phyloP scores from a whole-genome alignment of 2,797 vertebrate genomes.

The Danio albolineatus region DNA sequence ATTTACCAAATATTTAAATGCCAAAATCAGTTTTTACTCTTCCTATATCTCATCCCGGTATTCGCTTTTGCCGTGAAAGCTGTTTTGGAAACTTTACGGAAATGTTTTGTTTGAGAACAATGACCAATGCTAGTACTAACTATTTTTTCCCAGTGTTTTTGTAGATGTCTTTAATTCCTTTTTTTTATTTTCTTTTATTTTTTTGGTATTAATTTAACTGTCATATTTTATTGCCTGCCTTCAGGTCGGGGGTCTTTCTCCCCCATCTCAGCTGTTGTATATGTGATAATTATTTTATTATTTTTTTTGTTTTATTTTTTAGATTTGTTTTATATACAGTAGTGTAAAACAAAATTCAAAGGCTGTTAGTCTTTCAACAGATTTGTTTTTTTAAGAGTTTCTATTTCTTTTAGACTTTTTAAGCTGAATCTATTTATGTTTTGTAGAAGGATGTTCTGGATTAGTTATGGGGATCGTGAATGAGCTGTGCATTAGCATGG shows the following conservation, averaged over 20 bases:
- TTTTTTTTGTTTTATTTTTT: conserved; percentile 63
- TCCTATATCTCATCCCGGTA: conserved; percentile 48
- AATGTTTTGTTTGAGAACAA: conserved; percentile 61
- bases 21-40: conserved; percentile 70
- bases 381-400: conserved; percentile 74
- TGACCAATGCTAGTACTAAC: conserved; percentile 73
- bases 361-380: conserved; percentile 74
- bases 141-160: conserved; percentile 62
- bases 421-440: conserved; percentile 77
- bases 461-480: conserved; percentile 68
- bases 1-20: conserved; percentile 84
- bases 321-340: conserved; percentile 71
- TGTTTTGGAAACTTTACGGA: neutral
- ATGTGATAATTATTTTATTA: conserved; percentile 73
- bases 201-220: conserved; percentile 81
- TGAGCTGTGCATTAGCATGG: conserved; percentile 67
- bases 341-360: conserved; percentile 77
- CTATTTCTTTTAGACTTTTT: conserved; percentile 73
- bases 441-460: conserved; percentile 75
- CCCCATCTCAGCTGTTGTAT: conserved; percentile 79
- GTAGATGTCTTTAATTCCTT: conserved; percentile 44
- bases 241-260: conserved; percentile 74
- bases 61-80: conserved; percentile 39
- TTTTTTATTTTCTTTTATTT: conserved; percentile 46
- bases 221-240: conserved; percentile 82